These are phyloP conservation scores for Drosophila flavopinicola DNA, from an alignment of 2,888 invertebrate species.

Conservation along the genomic window DNA sequence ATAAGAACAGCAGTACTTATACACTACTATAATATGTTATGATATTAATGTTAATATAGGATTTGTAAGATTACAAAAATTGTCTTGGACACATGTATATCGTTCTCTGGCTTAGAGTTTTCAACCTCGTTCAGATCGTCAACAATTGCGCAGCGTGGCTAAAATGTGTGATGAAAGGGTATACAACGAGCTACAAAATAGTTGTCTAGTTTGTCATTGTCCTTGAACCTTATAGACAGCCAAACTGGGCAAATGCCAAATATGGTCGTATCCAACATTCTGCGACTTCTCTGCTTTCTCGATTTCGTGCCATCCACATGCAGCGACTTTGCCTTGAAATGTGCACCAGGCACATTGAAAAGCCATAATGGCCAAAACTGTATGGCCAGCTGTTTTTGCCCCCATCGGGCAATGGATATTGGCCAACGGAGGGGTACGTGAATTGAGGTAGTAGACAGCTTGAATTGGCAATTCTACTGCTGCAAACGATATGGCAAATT, in stretches of 20 bases:
- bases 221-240: conserved; percentile 67
- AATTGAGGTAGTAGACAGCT: conserved; percentile 9
- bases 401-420: conserved; percentile 17
- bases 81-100: no score
- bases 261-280: conserved; percentile 18
- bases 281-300: conserved; percentile 4
- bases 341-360: conserved; percentile 50
- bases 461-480: conserved; percentile 37
- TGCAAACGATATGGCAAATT: conserved; percentile 56
- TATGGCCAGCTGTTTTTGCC: conserved; percentile 50
- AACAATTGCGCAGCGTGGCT: no score
- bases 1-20: no score
- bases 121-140: no score
- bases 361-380: conserved; percentile 59
- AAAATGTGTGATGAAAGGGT: no score
- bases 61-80: no score
- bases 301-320: background rate
- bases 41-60: no score
- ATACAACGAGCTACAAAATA: conserved; percentile 9
- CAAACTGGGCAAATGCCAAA: conserved; percentile 58
- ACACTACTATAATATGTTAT: no score
- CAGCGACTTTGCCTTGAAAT: conserved; percentile 54
- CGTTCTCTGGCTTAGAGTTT: no score
- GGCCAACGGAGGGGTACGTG: background rate
- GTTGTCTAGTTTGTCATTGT: conserved; percentile 41